Percentiles rank a stretch among this genome's conserved stretches.
phyloP scores from a whole-genome alignment of 2,113 vertebrate species.

The Lamprologus ornatipinnis region DNA sequence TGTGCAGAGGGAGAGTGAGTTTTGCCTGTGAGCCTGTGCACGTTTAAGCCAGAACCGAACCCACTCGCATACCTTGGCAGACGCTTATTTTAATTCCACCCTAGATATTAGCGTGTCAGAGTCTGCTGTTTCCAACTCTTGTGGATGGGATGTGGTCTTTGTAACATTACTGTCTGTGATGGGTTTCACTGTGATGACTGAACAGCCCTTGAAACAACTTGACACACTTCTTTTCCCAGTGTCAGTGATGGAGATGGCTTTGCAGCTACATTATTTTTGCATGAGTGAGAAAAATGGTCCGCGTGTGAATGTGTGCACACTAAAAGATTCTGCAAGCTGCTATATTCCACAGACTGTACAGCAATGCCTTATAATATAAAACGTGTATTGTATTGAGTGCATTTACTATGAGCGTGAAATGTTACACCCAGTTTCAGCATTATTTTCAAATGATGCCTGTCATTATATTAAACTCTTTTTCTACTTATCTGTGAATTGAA shows the following conservation, averaged over 20 bases:
- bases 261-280: background rate
- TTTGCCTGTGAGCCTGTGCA: background rate
- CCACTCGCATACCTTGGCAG: conserved; percentile 26
- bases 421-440: conserved; percentile 5
- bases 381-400: conserved; percentile 16
- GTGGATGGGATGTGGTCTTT: background rate
- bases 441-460: conserved; percentile 8
- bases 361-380: conserved; percentile 10
- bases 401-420: conserved; percentile 5
- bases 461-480: conserved; percentile 37
- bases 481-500: background rate
- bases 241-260: background rate
- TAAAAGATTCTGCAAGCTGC: conserved; percentile 52
- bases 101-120: conserved; percentile 27
- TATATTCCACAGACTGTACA: conserved; percentile 49
- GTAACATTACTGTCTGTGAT: background rate
- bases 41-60: background rate
- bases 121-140: conserved; percentile 26
- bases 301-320: background rate
- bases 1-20: background rate
- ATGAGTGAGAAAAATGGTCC: background rate
- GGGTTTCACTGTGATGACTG: conserved; percentile 13
- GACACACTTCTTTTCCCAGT: background rate
- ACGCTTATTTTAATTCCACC: conserved; percentile 20
- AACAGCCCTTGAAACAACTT: conserved; percentile 13